phyloP scores from a whole-genome alignment of 2,888 invertebrate genomes.

The Drepanosiphum platanoidis region DNA sequence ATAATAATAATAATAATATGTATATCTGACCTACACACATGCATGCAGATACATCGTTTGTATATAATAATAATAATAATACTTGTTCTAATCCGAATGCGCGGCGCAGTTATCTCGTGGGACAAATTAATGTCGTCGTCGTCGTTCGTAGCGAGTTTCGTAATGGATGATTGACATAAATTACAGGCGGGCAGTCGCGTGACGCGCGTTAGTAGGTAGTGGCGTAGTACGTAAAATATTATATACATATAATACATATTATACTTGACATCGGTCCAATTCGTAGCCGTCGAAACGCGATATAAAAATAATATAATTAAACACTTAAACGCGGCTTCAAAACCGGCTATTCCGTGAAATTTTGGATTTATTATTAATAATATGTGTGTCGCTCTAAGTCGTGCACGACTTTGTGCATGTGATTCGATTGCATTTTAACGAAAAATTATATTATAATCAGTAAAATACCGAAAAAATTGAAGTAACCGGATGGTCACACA shows the following conservation, averaged over 20 bases:
- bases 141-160: neutral
- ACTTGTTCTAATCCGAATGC: neutral
- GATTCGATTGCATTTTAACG: no score
- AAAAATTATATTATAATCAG: no score
- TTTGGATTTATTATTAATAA: no score
- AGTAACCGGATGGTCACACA: no score
- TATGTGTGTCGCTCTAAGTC: no score
- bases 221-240: neutral
- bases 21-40: neutral
- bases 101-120: neutral
- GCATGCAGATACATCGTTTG: neutral
- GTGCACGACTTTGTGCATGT: no score
- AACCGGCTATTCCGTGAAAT: neutral
- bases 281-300: neutral
- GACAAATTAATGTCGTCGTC: conserved; percentile 17
- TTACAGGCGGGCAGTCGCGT: neutral
- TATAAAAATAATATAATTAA: no score
- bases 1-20: neutral
- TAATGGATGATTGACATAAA: conserved; percentile 35
- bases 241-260: neutral
- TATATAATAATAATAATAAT: neutral
- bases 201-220: neutral
- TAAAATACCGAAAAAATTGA: no score
- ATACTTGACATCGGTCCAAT: neutral
- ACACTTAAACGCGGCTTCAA: neutral